Evolutionary conservation across 2,113 vertebrate genomes (phyloP), one percentile per base, ranked within the genome.

Genomic region (Heterotis niloticus): DNA sequence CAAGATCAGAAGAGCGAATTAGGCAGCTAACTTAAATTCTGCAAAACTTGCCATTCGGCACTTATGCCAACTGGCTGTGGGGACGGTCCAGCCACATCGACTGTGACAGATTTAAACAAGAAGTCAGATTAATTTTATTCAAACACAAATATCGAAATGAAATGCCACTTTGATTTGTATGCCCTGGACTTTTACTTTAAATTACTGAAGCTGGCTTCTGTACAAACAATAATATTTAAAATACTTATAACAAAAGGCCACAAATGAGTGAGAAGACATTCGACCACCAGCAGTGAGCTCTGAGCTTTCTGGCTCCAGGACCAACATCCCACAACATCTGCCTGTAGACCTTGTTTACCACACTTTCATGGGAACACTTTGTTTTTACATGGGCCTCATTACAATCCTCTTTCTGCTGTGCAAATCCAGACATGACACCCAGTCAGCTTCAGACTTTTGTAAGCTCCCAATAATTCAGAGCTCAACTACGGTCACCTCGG

Each of bases 191-290:
- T 72, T 72, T 12, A 34, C 10, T 54, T 54, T 23, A 54, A 3
- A 44, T 52, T 52, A 23, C 13, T 9, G 13, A 44, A 44, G 68
- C 29, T n/a, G 20, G 28, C 52, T 11, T 71, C 34, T n/a, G 9
- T 20, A 70, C 34, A 51, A 12, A 71, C 69, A 71, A 11, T 71
- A 29, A 54, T 72, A 44, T n/a, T 72, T 72, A 54, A 72, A 72
- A 51, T 72, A 44, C 7, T 44, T 44, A n/a, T 44, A 13, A 72
- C 69, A 72, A 0, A n/a, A 72, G 20, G 10, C 59, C 2, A 62
- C 13, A 62, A 62, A 62, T 62, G 13, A 20, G 59, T 2, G 12
- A 16, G 59, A 62, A 62, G 13, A 2, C 59, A 62, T 4, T 62
- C 59, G 59, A 62, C 13, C 13, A 62, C 59, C 59, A 16, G 2